Evolutionary conservation across 2,797 vertebrate genomes (phyloP), one percentile per base, ranked within the genome.

Genomic region (Tinamus major): DNA sequence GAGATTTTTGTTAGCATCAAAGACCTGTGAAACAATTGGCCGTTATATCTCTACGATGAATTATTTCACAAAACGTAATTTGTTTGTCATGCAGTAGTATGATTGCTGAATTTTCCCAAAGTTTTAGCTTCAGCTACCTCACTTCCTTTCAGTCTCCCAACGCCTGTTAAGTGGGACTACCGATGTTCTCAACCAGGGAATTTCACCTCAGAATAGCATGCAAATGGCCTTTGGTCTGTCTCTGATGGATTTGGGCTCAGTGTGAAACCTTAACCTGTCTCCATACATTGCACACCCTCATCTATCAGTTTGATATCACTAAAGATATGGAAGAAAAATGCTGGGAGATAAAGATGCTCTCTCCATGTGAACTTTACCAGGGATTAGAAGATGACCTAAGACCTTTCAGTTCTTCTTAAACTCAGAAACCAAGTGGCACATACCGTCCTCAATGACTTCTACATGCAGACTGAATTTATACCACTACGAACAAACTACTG

Each of bases 201-300:
- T n/a, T 85, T 51, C 68, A 77, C 23, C n/a, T 27, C 53, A 55
- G 58, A 79, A 82, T 46, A 53, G 31, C 21, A 55, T 0, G 5
- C 37, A 46, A 86, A 92, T n/a, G 10, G 3, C 2, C 31, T 72
- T 44, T 23, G 24, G 44, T 10, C 26, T 8, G 5, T 29, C 35
- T 86, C 64, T 62, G 64, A 61, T 17, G 41, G 88, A 49, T 35
- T 29, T 59, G 26, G 15, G 44, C 48, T 87, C 48, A 26, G 42
- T 37, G 37, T 1, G 2, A 69, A 44, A 61, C 3, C 0, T 0
- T 35, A 76, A 86, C 62, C n/a, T 63, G 85, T 5, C n/a, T 68
- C 67, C 68, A 51, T 13, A 31, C 0, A 1, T 20, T 86, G 12
- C 41, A 29, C 58, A 74, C 56, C 6, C 2, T 16, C 72, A n/a